phyloP scores from a whole-genome alignment of 1,140 invertebrate genomes.

The Chrysoperla carnea region DNA sequence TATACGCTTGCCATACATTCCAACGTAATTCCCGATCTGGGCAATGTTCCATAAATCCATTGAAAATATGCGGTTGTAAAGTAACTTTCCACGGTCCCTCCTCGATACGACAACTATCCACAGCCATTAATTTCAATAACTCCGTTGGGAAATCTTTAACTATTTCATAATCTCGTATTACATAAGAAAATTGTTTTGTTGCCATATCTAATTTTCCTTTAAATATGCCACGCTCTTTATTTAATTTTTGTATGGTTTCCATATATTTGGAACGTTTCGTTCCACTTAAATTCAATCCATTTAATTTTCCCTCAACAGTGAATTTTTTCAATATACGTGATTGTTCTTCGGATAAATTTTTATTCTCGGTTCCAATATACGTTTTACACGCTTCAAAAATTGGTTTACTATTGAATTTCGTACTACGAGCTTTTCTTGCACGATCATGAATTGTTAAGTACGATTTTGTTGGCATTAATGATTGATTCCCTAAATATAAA shows the following conservation, averaged over 20 bases:
- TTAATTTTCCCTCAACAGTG: constrained; percentile 60
- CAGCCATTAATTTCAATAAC: constrained; percentile 45
- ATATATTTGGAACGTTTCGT: constrained; percentile 26
- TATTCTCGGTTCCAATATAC: constrained; percentile 21
- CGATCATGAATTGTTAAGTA: constrained; percentile 58
- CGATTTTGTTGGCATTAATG: constrained; percentile 55
- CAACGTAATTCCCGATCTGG: constrained; percentile 53
- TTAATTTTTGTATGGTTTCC: constrained; percentile 25
- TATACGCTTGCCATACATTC: constrained; percentile 66
- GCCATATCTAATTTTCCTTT: constrained; percentile 40
- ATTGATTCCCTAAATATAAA: constrained; percentile 60
- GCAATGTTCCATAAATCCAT: constrained; percentile 67
- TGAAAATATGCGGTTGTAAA: constrained; percentile 48
- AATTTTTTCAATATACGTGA: constrained; percentile 57
- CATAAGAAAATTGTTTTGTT: constrained; percentile 42
- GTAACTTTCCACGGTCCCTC: constrained; percentile 65
- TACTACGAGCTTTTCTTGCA: constrained; percentile 39
- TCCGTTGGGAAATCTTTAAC: constrained; percentile 57
- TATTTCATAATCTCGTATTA: constrained; percentile 41
- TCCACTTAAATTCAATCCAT: constrained; percentile 42
- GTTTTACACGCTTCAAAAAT: constrained; percentile 51
- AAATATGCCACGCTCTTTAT: constrained; percentile 34
- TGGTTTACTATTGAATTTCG: constrained; percentile 44
- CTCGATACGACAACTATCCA: constrained; percentile 35
- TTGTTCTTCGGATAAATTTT: constrained; percentile 42